These are phyloP conservation scores for Scyliorhinus canicula DNA, from an alignment of 2,797 vertebrate species.

Conservation along the genomic window DNA sequence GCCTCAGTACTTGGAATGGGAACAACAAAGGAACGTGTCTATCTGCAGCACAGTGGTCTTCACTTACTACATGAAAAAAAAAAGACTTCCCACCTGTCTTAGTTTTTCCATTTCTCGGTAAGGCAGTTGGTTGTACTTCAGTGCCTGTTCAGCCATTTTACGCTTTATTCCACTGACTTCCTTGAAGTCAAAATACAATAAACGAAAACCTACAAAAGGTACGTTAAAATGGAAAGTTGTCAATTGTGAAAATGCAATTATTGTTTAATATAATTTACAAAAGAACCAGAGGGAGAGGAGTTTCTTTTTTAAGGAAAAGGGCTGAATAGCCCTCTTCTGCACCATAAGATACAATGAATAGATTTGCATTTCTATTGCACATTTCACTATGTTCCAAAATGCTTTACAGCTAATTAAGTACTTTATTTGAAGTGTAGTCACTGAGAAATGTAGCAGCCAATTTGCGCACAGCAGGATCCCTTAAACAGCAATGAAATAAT, in stretches of 20 bases:
- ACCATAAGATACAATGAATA: background rate
- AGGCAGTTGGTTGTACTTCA: slow-evolving; percentile 63
- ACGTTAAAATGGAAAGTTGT: background rate
- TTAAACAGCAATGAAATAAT: background rate
- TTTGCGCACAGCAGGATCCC: background rate
- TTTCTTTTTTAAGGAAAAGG: background rate
- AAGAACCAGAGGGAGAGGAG: background rate
- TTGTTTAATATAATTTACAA: background rate
- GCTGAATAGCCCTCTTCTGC: background rate
- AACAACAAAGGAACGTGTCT: background rate
- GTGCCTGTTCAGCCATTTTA: slow-evolving; percentile 55
- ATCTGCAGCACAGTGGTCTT: background rate
- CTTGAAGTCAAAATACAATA: slow-evolving; percentile 64
- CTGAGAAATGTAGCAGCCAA: background rate
- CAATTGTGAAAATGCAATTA: background rate
- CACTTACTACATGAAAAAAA: slow-evolving; percentile 27
- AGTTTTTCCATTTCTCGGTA: slow-evolving; percentile 89
- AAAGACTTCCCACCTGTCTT: slow-evolving; percentile 69
- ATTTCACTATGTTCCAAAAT: background rate
- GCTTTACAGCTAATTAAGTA: background rate
- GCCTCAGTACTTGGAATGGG: background rate
- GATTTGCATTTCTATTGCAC: background rate
- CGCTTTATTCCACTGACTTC: slow-evolving; percentile 64
- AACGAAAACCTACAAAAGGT: slow-evolving; percentile 61
- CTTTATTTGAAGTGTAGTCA: background rate